These are phyloP conservation scores for Nanorana parkeri DNA, from an alignment of 2,113 vertebrate species.

Conservation along the genomic window DNA sequence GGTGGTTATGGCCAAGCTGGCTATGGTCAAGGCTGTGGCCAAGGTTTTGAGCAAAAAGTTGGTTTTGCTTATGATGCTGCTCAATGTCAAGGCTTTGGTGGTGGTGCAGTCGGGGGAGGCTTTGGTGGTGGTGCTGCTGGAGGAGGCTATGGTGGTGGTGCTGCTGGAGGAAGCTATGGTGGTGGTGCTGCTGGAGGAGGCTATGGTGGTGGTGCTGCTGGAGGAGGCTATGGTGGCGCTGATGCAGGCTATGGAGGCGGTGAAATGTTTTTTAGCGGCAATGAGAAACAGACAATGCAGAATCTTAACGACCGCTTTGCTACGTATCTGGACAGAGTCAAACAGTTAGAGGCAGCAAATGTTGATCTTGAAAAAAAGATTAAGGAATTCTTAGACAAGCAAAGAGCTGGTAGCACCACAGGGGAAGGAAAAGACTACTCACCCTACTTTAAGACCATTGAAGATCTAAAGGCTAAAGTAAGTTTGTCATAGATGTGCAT, in stretches of 20 bases:
- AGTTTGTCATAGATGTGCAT: background rate
- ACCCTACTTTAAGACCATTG: slow-evolving; percentile 63
- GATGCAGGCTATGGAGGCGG: slow-evolving; percentile 43
- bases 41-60: background rate
- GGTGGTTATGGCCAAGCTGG: too few relatives aligned
- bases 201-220: background rate
- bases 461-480: slow-evolving; percentile 73
- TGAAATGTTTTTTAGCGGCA: slow-evolving; percentile 63
- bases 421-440: slow-evolving; percentile 68
- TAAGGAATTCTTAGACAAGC: slow-evolving; percentile 67
- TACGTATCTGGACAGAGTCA: slow-evolving; percentile 80
- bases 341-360: slow-evolving; percentile 77
- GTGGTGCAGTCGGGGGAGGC: background rate
- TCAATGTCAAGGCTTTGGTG: too few relatives aligned
- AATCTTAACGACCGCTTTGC: slow-evolving; percentile 88
- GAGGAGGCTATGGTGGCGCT: background rate
- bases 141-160: background rate
- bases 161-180: background rate
- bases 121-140: background rate
- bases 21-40: too few relatives aligned
- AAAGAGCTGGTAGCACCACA: slow-evolving; percentile 5
- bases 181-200: background rate
- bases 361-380: slow-evolving; percentile 79
- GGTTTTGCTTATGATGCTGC: background rate
- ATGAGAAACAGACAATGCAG: slow-evolving; percentile 91